Conservation (phyloP, 1,140 invertebrate genomes). For the Cydia fagiglandana region DNA sequence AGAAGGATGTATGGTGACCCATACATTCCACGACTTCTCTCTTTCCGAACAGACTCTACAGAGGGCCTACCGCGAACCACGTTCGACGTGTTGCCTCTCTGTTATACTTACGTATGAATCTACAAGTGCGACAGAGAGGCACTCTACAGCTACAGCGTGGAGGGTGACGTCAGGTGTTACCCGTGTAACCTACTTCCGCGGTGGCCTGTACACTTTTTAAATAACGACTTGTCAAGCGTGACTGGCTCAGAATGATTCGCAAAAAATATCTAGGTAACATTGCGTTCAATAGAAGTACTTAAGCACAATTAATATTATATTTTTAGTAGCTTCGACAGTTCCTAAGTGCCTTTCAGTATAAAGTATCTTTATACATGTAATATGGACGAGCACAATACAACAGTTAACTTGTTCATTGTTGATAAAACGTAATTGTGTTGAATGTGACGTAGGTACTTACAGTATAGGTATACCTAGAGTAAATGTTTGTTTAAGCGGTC, state of each 20-base stretch:
- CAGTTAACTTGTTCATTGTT: not conserved
- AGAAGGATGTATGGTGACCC: too few relatives aligned
- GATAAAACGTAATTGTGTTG: not conserved
- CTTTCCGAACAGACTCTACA: too few relatives aligned
- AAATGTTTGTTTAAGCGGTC: not conserved
- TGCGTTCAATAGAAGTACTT: not conserved
- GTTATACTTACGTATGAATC: too few relatives aligned
- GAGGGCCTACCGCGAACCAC: too few relatives aligned
- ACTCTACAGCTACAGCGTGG: not conserved
- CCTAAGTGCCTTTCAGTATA: not conserved
- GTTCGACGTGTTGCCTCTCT: too few relatives aligned
- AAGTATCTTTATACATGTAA: not conserved
- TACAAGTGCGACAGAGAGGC: too few relatives aligned
- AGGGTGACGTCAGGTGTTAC: not conserved
- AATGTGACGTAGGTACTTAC: not conserved
- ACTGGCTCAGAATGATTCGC: constrained; percentile 1
- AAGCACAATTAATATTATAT: too few relatives aligned
- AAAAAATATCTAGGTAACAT: constrained; percentile 2
- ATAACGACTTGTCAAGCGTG: constrained; percentile 16
- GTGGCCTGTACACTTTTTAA: constrained; percentile 5
- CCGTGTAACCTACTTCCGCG: constrained; percentile 12
- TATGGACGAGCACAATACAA: not conserved
- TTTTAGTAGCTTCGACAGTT: not conserved
- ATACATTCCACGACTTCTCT: too few relatives aligned
- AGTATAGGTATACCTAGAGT: not conserved